Evolutionary conservation across 2,797 vertebrate species (phyloP).

Genomic region (Clamator glandarius): DNA sequence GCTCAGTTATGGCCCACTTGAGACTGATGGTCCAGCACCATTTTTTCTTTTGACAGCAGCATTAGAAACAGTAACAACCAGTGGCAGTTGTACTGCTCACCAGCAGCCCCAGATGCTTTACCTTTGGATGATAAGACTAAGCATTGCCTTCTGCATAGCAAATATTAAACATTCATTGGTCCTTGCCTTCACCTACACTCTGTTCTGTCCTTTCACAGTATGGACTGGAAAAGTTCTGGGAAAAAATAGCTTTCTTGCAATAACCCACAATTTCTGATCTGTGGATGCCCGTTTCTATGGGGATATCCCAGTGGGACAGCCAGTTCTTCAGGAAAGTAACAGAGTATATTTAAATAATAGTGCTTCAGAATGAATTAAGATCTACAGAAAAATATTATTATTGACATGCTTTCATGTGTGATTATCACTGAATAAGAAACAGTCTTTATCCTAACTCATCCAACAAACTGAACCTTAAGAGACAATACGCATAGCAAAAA

Average conservation of each 20-base stretch:
- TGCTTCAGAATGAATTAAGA: not conserved
- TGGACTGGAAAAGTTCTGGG: not conserved
- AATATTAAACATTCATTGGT: not conserved
- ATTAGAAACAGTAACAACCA: not conserved
- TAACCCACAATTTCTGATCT: not conserved
- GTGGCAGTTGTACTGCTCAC: not conserved
- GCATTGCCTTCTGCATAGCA: not conserved
- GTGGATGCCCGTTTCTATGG: not conserved
- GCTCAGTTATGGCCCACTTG: not conserved
- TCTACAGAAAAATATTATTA: not conserved
- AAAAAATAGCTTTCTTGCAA: not conserved
- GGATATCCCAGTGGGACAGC: not conserved
- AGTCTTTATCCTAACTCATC: not conserved
- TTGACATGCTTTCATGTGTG: not conserved
- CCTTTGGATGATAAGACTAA: not conserved
- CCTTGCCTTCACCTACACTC: not conserved
- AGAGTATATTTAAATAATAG: not conserved
- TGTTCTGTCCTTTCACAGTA: not conserved
- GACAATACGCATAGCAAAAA: not conserved
- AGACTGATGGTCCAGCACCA: not conserved
- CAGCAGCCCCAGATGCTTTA: not conserved
- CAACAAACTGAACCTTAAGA: not conserved
- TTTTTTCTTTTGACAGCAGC: not conserved
- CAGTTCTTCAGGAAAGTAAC: not conserved
- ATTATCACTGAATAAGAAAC: not conserved